Evolutionary conservation across 2,888 invertebrate genomes (phyloP), one percentile per base, ranked within the genome.

Genomic region (Plagodis pulveraria): DNA sequence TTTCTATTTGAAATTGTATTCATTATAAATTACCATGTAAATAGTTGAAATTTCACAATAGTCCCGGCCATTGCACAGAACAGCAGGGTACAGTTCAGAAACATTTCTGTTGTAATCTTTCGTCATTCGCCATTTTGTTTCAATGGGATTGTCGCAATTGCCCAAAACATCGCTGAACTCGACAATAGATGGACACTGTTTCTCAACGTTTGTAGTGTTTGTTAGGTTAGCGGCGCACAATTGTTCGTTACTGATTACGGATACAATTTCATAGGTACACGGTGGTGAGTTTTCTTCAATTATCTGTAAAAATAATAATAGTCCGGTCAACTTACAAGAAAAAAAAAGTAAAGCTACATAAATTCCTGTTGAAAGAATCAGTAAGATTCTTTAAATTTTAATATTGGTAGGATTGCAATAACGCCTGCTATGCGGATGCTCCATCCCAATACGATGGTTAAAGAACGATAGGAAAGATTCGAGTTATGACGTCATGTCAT

Each of bases 201-300:
- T 0, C 59, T 59, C 6, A 63, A 34, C 10, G 41, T 52, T 45
- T 61, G 36, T 67, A 62, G 6, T 66, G 65, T 44, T 78, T 57
- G 0, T 56, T 67, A 75, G 72, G 58, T 83, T 71, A 0, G 66
- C 62, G 0, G 73, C 77, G 49, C 87, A 88, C 2, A 87, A 44
- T 6, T 70, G 53, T 5, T 67, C 58, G 0, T 73, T 62, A 6
- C 76, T 71, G 6, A 71, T 60, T 0, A 84, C 45, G 0, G 83
- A 84, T 41, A 79, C 75, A 48, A 87, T 70, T 68, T 89, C 89
- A 44, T 69, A 86, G 0, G 86, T 83, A 48, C 89, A 89, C 0
- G 78, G 79, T 9, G 68, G 64, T 9, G 67, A 63, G 5, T 69
- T 70, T 2, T 84, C 80, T 69, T 87, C 87, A 0, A 89, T 84